Evolutionary conservation across 2,113 vertebrate genomes (phyloP).

Genomic region (Nycticebus coucang): DNA sequence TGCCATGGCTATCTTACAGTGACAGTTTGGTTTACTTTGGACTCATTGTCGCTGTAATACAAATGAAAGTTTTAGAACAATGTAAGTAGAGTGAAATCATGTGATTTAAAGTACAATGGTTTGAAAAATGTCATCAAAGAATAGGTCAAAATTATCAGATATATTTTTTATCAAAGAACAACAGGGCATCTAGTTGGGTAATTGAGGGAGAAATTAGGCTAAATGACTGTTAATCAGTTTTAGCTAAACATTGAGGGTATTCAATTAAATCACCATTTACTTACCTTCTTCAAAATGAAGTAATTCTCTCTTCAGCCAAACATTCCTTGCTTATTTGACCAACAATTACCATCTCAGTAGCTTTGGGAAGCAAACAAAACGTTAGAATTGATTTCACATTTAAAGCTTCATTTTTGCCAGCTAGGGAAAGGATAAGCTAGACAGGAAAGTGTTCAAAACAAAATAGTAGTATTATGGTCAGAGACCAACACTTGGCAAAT

Average conservation of each 20-base stretch:
- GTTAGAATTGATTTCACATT: neutral
- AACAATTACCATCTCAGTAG: neutral
- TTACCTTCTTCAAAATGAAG: constrained; percentile 18
- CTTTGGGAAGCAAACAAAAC: constrained; percentile 13
- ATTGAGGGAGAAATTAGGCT: constrained; percentile 52
- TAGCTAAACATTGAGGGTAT: neutral
- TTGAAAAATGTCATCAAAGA: constrained; percentile 39
- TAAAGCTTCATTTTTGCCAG: neutral
- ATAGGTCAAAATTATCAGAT: neutral
- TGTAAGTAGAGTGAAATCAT: constrained; percentile 46
- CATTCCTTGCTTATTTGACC: neutral
- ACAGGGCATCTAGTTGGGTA: constrained; percentile 14
- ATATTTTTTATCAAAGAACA: constrained; percentile 56
- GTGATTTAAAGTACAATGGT: neutral
- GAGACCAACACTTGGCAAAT: constrained; percentile 5
- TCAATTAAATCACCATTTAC: constrained; percentile 57
- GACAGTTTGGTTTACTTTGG: constrained; percentile 27
- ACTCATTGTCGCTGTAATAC: constrained; percentile 11
- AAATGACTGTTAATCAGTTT: constrained; percentile 30
- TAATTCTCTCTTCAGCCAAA: constrained; percentile 25
- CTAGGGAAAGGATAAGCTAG: neutral
- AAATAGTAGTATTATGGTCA: neutral
- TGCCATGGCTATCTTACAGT: neutral
- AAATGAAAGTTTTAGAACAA: constrained; percentile 37
- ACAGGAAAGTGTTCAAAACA: constrained; percentile 37